Base-by-base conservation (phyloP, 2,888 invertebrate genomes). In the Horisme vitalbata region DNA sequence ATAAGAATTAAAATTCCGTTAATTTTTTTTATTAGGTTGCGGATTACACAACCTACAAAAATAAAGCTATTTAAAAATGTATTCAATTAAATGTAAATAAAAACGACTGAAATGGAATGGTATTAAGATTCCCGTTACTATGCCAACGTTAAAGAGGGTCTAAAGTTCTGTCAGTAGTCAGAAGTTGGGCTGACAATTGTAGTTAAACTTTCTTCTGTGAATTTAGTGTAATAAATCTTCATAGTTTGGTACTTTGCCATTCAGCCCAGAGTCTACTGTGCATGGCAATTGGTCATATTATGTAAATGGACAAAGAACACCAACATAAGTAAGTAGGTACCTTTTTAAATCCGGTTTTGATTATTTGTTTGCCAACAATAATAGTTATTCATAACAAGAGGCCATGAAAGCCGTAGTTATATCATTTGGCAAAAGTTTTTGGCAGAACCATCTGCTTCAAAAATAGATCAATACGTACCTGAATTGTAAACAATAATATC, bases 201-300 rank as follows among this genome's bases (percentile, higher is more conserved):
- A 23, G 33, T 30, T 14, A 27, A 23, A 34, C 30, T 39, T 50
- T 10, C 14, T 9, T 21, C 12, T 9, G 13, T 15, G 20, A 49
- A 35, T 48, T 57, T 50, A 37, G 41, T 38, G 24, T 35, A 24
- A 48, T 49, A 41, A 47, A 57, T 47, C 32, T 34, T 34, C 32
- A 32, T 28, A 52, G 46, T 50, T 52, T 18, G 7, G 18, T 39
- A 26, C 14, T 44, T 38, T 35, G 41, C 41, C 37, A 51, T 48
- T 50, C 45, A 51, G 23, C 1, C 26, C 31, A 15, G 26, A 32
- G 14, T 4, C 44, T 35, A 44, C 39, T 37, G 44, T 46, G 43
- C 47, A 38, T 34, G 31, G 30, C 34, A 26, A 49, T 55, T 55
- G 47, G 41, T 55, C 50, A 50, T 50, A n/a, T 34, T 45, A 38